Base-by-base conservation (phyloP, 2,888 invertebrate species). In the Chydorus sphaericus region DNA sequence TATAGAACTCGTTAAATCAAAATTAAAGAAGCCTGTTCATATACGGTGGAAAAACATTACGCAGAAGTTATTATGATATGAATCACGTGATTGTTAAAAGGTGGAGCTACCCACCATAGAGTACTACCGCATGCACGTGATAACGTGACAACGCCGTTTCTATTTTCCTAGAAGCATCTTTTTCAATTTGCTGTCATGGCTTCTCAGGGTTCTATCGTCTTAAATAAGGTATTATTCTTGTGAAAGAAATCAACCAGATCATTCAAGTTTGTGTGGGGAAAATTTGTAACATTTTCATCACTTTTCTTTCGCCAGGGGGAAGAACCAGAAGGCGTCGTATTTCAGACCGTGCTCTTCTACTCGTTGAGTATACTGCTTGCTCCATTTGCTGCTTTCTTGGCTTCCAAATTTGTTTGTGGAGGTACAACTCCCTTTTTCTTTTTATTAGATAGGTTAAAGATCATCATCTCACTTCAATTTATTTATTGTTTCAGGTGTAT, bases 331-430 rank as follows among this genome's bases (percentile, higher is more conserved):
- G 76, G 81, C 63, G 77, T 78, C 67, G 77, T 83, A 8, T 86
- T 88, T 68, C 79, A 75, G 68, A 82, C 81, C 61, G 84, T 86
- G 52, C 77, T 88, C 59, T 77, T 79, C 64, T 85, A 88, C 69
- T 83, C 82, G 68, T 70, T 83, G 56, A 73, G 85, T 58, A 85
- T 88, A 63, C 80, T 88, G 59, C 75, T 81, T 52, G 75, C 85
- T 59, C 88, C 88, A 26, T 80, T 88, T 49, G 62, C 79, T 28
- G 78, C 83, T 20, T 88, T 88, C 68, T 87, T 88, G 65, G 64
- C 71, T 10, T 74, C 79, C 30, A 87, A 87, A 70, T 68, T 75
- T 50, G 70, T 82, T 57, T 63, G 87, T 57, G 82, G 86, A 66
- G 83, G 87, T 73, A 78, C 80, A 72, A 71, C 14, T 78, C 77